Evolutionary conservation across 2,888 invertebrate genomes (phyloP).

Genomic region (Pheosia tremula): DNA sequence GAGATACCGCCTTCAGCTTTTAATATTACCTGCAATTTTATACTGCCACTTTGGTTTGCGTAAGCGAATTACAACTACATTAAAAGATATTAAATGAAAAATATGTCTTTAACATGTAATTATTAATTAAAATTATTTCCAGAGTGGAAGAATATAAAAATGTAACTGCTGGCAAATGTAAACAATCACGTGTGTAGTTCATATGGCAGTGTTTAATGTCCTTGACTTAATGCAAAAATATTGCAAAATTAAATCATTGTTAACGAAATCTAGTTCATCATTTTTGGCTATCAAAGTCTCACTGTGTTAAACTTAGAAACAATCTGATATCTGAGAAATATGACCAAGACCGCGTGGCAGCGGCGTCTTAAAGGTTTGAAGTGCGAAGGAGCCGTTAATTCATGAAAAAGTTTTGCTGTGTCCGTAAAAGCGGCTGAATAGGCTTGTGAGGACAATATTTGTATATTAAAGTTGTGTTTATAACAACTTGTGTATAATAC

Average conservation of each 20-base stretch:
- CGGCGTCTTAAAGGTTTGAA: too few relatives aligned
- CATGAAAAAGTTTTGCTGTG: too few relatives aligned
- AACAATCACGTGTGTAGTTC: background rate
- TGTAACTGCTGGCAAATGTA: background rate
- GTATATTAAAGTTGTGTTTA: too few relatives aligned
- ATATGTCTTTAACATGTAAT: too few relatives aligned
- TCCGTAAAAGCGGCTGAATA: too few relatives aligned
- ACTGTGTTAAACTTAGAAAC: background rate
- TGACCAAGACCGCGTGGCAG: background rate
- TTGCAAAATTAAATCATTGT: constrained; percentile 3
- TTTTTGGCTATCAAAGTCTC: background rate
- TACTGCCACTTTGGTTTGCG: background rate
- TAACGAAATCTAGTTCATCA: background rate
- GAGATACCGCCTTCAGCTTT: constrained; percentile 10
- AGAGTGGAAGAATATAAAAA: background rate
- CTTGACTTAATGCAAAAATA: background rate
- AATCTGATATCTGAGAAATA: background rate
- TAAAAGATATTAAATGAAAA: too few relatives aligned
- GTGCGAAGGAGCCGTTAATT: too few relatives aligned
- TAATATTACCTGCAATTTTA: background rate
- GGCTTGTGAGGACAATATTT: too few relatives aligned
- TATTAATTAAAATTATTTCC: too few relatives aligned
- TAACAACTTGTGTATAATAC: too few relatives aligned
- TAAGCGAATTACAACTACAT: background rate
- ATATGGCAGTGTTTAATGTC: background rate